phyloP scores from a whole-genome alignment of 2,113 vertebrate species.

The Pedetes capensis region DNA sequence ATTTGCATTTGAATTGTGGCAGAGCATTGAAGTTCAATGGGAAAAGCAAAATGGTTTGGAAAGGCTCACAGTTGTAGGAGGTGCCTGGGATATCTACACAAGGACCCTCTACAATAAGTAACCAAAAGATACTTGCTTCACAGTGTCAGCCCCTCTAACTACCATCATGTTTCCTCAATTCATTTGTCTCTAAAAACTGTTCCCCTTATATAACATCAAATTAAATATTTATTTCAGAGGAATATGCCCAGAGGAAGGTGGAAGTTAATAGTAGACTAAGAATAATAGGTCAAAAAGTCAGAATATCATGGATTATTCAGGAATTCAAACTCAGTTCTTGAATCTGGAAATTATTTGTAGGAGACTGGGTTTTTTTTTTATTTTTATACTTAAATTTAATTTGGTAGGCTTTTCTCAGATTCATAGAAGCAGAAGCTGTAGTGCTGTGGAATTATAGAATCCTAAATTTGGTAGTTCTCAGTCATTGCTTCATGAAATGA shows the following conservation, averaged over 20 bases:
- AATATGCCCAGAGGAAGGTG: background rate
- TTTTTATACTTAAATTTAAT: background rate
- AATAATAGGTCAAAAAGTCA: background rate
- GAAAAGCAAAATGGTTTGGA: background rate
- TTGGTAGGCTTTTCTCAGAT: background rate
- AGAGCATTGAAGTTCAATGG: background rate
- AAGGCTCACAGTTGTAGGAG: background rate
- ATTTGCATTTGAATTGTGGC: background rate
- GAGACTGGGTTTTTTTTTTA: background rate
- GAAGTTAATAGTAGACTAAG: background rate
- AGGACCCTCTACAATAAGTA: background rate
- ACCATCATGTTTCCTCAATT: background rate
- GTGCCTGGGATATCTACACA: background rate
- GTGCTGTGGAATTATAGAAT: background rate
- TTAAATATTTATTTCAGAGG: slow-evolving; percentile 29
- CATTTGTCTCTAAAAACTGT: slow-evolving; percentile 1
- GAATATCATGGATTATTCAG: background rate
- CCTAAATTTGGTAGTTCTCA: background rate
- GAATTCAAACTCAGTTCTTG: slow-evolving; percentile 2
- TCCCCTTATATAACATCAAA: background rate
- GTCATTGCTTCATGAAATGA: background rate
- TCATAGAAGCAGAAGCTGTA: background rate
- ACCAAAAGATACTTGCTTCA: background rate
- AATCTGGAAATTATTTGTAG: background rate
- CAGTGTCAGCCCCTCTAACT: background rate